Evolutionary conservation across 2,797 vertebrate species (phyloP).

Genomic region (Dryobates pubescens): DNA sequence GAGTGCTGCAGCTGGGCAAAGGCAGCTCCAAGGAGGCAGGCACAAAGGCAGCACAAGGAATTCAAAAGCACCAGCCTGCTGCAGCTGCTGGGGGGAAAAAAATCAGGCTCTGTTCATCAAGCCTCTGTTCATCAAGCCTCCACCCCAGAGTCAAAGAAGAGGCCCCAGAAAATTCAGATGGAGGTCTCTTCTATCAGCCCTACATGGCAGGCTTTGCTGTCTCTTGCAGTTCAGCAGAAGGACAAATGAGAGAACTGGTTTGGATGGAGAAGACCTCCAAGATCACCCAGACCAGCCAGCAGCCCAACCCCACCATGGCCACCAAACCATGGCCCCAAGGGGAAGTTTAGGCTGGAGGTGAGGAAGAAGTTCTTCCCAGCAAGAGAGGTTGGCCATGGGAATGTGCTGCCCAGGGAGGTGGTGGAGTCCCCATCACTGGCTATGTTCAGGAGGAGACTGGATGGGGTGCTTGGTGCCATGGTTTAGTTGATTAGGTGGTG

Average conservation of each 20-base stretch:
- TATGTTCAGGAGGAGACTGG: too few relatives aligned
- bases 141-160: background rate
- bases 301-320: too few relatives aligned
- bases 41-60: background rate
- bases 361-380: too few relatives aligned
- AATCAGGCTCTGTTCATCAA: background rate
- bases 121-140: background rate
- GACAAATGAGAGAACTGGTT: background rate
- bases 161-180: background rate
- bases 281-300: too few relatives aligned
- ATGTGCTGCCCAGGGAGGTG: too few relatives aligned
- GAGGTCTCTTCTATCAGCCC: background rate
- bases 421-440: too few relatives aligned
- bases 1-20: background rate
- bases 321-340: too few relatives aligned
- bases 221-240: background rate
- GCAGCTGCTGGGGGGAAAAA: background rate
- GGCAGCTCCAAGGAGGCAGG: background rate
- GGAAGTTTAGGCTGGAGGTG: too few relatives aligned
- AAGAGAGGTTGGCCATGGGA: too few relatives aligned
- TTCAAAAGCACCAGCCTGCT: background rate
- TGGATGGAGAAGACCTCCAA: too few relatives aligned
- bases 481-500: too few relatives aligned
- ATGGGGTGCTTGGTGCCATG: too few relatives aligned
- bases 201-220: background rate